Evolutionary conservation across 2,888 invertebrate species (phyloP).

Genomic region (Diachrysia chrysitis): DNA sequence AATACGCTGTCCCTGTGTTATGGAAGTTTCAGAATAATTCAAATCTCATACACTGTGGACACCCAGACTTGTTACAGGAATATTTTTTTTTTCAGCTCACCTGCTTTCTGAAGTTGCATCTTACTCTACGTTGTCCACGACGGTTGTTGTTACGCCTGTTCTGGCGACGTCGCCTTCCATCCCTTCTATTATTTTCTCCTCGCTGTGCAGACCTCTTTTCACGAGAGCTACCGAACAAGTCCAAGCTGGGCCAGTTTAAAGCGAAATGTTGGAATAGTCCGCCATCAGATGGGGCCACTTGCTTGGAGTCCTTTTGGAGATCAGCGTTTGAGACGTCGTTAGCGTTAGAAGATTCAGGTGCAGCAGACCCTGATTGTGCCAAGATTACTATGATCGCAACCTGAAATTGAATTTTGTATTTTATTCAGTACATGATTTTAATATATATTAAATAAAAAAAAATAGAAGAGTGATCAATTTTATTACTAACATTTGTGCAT

Average conservation of each 20-base stretch:
- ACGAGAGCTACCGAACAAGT: neutral
- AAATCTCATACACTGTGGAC: no score
- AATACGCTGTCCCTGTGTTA: no score
- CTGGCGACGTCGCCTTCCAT: neutral
- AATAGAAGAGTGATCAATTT: neutral
- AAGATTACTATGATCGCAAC: constrained; percentile 26
- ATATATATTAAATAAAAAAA: neutral
- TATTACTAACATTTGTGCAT: neutral
- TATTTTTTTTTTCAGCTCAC: neutral
- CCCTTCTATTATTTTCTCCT: neutral
- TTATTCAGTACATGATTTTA: no score
- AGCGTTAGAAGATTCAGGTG: neutral
- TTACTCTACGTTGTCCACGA: neutral
- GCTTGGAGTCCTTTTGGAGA: neutral
- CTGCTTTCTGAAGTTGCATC: constrained; percentile 9
- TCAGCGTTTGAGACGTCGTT: neutral
- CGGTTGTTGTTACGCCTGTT: neutral
- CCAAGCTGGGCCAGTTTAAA: neutral
- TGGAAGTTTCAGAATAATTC: no score
- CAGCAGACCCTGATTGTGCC: constrained; percentile 36
- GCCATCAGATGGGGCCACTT: neutral
- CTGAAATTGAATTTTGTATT: constrained; percentile 13
- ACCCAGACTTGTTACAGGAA: no score
- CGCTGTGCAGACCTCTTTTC: constrained; percentile 3
- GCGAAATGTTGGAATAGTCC: neutral